Percentiles rank a stretch among this genome's conserved stretches.
These are phyloP conservation scores for Morbakka virulenta DNA, from an alignment of 30 jellyfish, hydroid and myxozoan species.

Conservation along the genomic window DNA sequence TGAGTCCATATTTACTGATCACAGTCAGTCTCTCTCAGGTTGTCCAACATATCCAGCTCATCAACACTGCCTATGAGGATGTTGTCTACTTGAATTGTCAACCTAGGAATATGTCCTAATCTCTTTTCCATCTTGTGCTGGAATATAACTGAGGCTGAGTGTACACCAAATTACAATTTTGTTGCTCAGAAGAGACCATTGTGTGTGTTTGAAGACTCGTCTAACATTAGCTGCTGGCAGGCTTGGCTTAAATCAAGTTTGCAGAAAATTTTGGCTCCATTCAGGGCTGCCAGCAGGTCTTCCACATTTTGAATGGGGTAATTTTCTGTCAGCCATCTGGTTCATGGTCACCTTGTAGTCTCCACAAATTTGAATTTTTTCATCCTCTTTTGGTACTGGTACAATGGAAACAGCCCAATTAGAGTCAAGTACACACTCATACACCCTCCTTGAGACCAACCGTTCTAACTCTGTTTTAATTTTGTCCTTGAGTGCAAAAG, in stretches of 20 bases:
- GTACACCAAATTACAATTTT: constrained; percentile 50
- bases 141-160: constrained; percentile 53
- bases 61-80: constrained; percentile 25
- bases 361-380: constrained; percentile 34
- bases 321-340: constrained; percentile 33
- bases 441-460: background rate
- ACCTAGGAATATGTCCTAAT: constrained; percentile 20
- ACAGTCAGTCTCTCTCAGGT: background rate
- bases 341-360: constrained; percentile 51
- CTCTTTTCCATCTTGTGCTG: constrained; percentile 40
- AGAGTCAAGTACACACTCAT: background rate
- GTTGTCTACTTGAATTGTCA: constrained; percentile 29
- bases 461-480: constrained; percentile 43
- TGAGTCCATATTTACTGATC: constrained; percentile 11
- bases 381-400: constrained; percentile 30
- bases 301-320: background rate
- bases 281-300: constrained; percentile 29
- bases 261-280: constrained; percentile 15
- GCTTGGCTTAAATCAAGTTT: constrained; percentile 51
- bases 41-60: constrained; percentile 6
- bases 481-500: constrained; percentile 41
- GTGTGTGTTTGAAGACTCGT: constrained; percentile 60
- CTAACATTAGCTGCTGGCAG: constrained; percentile 48
- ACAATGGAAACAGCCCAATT: constrained; percentile 57
- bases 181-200: constrained; percentile 47